Percentiles rank a stretch among this genome's conserved stretches.
phyloP scores from a whole-genome alignment of 1,140 invertebrate genomes.

The Drosophila jambulina region DNA sequence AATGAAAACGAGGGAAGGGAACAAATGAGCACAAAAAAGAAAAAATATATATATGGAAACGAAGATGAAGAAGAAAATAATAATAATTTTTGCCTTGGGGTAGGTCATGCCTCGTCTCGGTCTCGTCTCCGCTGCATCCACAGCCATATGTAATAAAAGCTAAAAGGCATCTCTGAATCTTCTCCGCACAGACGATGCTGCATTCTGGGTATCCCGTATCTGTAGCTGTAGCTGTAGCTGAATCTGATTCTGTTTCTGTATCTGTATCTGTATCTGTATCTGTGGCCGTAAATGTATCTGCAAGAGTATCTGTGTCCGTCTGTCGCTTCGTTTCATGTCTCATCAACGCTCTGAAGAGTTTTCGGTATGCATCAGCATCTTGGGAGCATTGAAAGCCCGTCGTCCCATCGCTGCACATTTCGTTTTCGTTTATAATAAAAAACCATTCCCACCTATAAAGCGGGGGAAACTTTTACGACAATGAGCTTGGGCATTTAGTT shows the following conservation, averaged over 20 bases:
- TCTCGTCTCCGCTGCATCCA: slow-evolving; percentile 32
- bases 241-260: slow-evolving; percentile 19
- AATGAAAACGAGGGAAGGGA: slow-evolving; percentile 47
- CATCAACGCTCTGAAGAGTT: slow-evolving; percentile 58
- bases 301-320: slow-evolving; percentile 31
- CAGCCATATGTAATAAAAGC: slow-evolving; percentile 69
- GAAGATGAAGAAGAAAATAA: slow-evolving; percentile 57
- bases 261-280: slow-evolving; percentile 18
- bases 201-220: slow-evolving; percentile 22
- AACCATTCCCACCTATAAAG: slow-evolving; percentile 40
- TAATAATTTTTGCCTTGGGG: slow-evolving; percentile 80
- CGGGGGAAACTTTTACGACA: slow-evolving; percentile 43
- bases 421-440: slow-evolving; percentile 61
- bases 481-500: slow-evolving; percentile 41
- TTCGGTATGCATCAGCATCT: slow-evolving; percentile 63
- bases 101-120: slow-evolving; percentile 68
- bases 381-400: slow-evolving; percentile 33
- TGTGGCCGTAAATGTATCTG: slow-evolving; percentile 22
- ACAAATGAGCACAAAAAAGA: slow-evolving; percentile 26
- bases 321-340: slow-evolving; percentile 71
- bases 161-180: slow-evolving; percentile 60
- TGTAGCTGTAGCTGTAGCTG: slow-evolving; percentile 1
- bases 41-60: slow-evolving; percentile 25
- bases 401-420: slow-evolving; percentile 47
- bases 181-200: slow-evolving; percentile 6